Evolutionary conservation across 2,888 invertebrate genomes (phyloP).

Genomic region (Ichneumoninae sp.): DNA sequence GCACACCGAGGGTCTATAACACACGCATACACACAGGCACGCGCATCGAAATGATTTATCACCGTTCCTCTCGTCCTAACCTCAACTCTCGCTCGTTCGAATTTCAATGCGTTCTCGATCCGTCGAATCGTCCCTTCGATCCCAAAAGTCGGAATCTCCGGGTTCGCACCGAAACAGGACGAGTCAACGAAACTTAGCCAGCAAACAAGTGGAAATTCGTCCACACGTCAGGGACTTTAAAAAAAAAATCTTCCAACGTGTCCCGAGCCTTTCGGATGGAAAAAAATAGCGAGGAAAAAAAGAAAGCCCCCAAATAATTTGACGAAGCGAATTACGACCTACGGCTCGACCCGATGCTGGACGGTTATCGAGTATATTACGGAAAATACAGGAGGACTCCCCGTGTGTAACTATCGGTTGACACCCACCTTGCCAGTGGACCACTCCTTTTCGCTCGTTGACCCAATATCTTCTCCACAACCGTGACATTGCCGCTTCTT

Average conservation of each 20-base stretch:
- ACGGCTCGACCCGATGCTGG: background rate
- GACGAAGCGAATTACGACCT: background rate
- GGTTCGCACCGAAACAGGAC: background rate
- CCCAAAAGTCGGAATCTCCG: background rate
- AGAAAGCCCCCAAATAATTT: background rate
- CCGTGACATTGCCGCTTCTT: conserved; percentile 94
- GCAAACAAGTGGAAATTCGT: conserved; percentile 52
- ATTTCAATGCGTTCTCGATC: background rate
- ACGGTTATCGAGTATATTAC: conserved; percentile 11
- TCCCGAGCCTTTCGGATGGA: background rate
- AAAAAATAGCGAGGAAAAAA: background rate
- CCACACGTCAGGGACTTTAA: background rate
- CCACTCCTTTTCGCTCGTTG: conserved; percentile 96
- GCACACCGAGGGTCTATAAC: background rate
- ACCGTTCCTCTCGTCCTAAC: conserved; percentile 47
- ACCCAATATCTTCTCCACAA: conserved; percentile 95
- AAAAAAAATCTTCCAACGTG: conserved; percentile 9
- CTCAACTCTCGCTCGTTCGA: conserved; percentile 46
- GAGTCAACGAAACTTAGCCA: conserved; percentile 17
- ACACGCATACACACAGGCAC: background rate
- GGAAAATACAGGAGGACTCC: conserved; percentile 42
- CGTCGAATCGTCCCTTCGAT: background rate
- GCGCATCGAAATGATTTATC: conserved; percentile 36
- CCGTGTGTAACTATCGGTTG: conserved; percentile 70
- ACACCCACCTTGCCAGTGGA: conserved; percentile 94